These are phyloP conservation scores for Cephus rjabovi DNA, from an alignment of 2,888 invertebrate genomes.

Conservation along the genomic window DNA sequence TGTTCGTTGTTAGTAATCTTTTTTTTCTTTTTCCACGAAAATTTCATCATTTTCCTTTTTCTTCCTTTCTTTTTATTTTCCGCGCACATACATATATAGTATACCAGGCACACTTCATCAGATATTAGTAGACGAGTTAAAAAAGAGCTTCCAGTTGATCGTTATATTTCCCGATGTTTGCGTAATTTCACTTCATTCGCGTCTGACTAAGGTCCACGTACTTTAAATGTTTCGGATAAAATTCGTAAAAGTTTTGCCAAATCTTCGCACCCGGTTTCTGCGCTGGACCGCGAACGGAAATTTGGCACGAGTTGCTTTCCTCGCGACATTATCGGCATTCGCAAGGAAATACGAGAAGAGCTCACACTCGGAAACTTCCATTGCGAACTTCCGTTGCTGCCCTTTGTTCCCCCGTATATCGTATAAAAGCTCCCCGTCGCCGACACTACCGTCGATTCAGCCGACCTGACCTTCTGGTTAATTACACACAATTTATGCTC, in stretches of 20 bases:
- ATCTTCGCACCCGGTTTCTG: background rate
- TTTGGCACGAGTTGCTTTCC: background rate
- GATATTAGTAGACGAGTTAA: background rate
- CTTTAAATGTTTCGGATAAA: background rate
- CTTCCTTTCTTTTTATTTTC: background rate
- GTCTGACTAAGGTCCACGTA: background rate
- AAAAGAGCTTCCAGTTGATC: background rate
- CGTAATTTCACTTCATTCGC: background rate
- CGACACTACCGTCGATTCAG: background rate
- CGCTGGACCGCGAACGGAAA: background rate
- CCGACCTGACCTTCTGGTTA: background rate
- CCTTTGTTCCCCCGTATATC: too few relatives aligned
- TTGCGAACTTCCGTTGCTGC: too few relatives aligned
- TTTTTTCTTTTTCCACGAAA: background rate
- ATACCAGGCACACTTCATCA: background rate
- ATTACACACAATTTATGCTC: background rate
- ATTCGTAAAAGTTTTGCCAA: background rate
- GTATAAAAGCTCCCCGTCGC: too few relatives aligned
- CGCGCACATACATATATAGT: background rate
- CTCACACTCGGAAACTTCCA: too few relatives aligned
- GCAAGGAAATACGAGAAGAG: too few relatives aligned
- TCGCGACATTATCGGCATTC: background rate
- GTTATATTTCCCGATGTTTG: background rate
- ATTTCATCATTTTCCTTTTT: background rate
- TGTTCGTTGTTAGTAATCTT: background rate